phyloP scores from a whole-genome alignment of 1,140 invertebrate species.

The Pygmarrhopalites habei region DNA sequence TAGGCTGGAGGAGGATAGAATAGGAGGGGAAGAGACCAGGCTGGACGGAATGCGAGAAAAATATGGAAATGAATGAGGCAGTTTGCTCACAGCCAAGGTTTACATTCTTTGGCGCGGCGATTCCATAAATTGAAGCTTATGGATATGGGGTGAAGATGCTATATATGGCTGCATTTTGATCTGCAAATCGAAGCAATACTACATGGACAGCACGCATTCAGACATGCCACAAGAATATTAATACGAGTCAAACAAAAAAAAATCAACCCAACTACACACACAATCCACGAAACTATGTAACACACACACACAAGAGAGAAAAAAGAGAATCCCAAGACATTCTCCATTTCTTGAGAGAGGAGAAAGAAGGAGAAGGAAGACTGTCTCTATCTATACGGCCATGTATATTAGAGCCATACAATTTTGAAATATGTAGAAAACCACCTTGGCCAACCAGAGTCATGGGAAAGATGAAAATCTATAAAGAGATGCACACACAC shows the following conservation, averaged over 20 bases:
- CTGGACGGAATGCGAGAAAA: constrained; percentile 35
- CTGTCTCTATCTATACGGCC: constrained; percentile 8
- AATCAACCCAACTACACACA: no score
- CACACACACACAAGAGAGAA: neutral
- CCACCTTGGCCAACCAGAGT: neutral
- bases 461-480: neutral
- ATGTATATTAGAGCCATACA: no score
- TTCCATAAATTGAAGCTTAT: constrained; percentile 36
- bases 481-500: constrained; percentile 7
- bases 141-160: constrained; percentile 38
- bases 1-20: constrained; percentile 33
- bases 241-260: constrained; percentile 10
- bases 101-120: constrained; percentile 10
- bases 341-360: constrained; percentile 7
- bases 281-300: no score
- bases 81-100: constrained; percentile 13
- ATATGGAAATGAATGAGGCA: constrained; percentile 35
- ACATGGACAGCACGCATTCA: constrained; percentile 31
- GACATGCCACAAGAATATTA: constrained; percentile 31
- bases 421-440: neutral
- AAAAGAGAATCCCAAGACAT: constrained; percentile 1
- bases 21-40: no score
- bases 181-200: constrained; percentile 30
- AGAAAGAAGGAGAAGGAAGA: neutral
- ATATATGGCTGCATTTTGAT: constrained; percentile 32